Evolutionary conservation across 2,888 invertebrate species (phyloP).

Genomic region (Odontocerum albicorne): DNA sequence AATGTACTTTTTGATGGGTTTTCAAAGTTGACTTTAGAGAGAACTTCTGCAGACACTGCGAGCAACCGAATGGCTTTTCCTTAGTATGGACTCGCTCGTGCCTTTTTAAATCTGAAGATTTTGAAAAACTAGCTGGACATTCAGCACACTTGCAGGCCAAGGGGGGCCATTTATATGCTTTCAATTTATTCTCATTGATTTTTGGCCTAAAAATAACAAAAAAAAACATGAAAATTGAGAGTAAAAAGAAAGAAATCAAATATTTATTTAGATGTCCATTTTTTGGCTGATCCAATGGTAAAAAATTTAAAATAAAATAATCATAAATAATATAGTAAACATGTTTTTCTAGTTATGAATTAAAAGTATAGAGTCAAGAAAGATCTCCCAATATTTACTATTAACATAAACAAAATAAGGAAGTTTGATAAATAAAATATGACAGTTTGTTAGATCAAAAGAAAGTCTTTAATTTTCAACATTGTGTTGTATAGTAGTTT

Average conservation of each 20-base stretch:
- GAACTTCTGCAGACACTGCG: conserved; percentile 10
- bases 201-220: conserved; percentile 2
- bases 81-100: conserved; percentile 18
- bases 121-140: conserved; percentile 23
- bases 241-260: too few species aligned
- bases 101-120: conserved; percentile 17
- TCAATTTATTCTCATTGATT: conserved; percentile 5
- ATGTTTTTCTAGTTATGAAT: background rate
- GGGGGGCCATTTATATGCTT: conserved; percentile 4
- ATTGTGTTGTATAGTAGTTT: background rate
- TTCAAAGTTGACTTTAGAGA: conserved; percentile 19
- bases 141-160: conserved; percentile 6
- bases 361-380: background rate
- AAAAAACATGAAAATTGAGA: too few species aligned
- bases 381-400: too few species aligned
- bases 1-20: conserved; percentile 2
- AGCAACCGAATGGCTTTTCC: conserved; percentile 14
- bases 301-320: too few species aligned
- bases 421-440: too few species aligned
- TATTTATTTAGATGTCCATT: too few species aligned
- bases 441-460: too few species aligned
- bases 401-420: too few species aligned
- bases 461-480: too few species aligned
- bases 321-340: too few species aligned
- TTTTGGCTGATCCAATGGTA: too few species aligned